Conservation (phyloP, 1,140 invertebrate genomes). For the Nasonia giraulti region DNA sequence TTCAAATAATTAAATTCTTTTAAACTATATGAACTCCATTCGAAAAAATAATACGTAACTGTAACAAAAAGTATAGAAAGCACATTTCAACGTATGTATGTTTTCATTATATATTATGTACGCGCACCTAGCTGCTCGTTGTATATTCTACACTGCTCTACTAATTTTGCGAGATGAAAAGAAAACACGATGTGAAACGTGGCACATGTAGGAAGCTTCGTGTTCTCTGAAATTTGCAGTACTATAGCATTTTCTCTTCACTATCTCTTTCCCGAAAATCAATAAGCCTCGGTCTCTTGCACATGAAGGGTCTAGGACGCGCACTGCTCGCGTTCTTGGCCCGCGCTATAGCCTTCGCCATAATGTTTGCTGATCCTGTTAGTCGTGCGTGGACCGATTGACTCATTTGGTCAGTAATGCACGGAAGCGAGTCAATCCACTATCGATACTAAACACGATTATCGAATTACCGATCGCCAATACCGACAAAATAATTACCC, state of each 20-base stretch:
- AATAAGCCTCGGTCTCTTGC: constrained; percentile 66
- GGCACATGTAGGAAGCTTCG: background rate
- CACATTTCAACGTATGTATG: no score
- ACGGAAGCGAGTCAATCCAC: background rate
- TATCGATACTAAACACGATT: constrained; percentile 27
- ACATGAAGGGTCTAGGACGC: constrained; percentile 65
- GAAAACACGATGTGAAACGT: background rate
- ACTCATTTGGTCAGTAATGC: background rate
- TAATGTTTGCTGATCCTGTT: constrained; percentile 44
- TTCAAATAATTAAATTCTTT: no score
- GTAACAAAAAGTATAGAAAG: no score
- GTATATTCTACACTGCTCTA: background rate
- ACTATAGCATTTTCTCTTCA: background rate
- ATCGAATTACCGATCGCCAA: constrained; percentile 36
- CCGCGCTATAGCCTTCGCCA: constrained; percentile 28
- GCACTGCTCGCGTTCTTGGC: background rate
- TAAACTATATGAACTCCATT: no score
- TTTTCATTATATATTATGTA: no score
- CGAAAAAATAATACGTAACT: no score
- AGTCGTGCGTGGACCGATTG: constrained; percentile 29
- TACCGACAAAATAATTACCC: constrained; percentile 6
- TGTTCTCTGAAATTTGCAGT: background rate
- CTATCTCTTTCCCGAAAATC: constrained; percentile 56
- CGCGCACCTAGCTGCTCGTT: no score
- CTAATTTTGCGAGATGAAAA: background rate